phyloP scores from a whole-genome alignment of 2,797 vertebrate genomes.

The Prionace glauca region DNA sequence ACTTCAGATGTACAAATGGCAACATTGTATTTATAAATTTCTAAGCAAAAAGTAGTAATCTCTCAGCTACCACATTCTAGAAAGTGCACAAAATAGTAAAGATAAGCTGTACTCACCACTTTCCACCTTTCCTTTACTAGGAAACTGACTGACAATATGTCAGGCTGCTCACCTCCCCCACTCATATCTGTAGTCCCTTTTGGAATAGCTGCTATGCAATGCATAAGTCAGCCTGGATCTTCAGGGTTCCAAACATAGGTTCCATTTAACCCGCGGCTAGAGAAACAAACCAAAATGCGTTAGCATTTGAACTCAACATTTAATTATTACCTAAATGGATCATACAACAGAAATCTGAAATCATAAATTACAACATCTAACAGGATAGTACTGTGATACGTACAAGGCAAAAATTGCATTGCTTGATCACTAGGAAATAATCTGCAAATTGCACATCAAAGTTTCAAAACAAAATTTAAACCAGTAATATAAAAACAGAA shows the following conservation, averaged over 20 bases:
- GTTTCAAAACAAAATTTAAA: background rate
- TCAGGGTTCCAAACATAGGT: conserved; percentile 54
- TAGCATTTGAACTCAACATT: conserved; percentile 34
- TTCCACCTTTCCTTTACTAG: conserved; percentile 99
- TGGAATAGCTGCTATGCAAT: conserved; percentile 55
- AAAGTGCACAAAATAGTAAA: conserved; percentile 55
- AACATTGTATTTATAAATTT: conserved; percentile 77
- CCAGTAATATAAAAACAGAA: background rate
- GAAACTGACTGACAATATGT: conserved; percentile 86
- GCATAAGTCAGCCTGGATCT: conserved; percentile 51
- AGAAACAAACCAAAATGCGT: conserved; percentile 45
- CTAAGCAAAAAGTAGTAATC: conserved; percentile 63
- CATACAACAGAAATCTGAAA: background rate
- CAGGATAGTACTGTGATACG: conserved; percentile 42
- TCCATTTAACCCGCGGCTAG: conserved; percentile 64
- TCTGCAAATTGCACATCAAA: background rate
- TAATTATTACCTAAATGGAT: conserved; percentile 38
- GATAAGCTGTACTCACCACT: conserved; percentile 73
- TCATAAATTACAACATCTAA: conserved; percentile 47
- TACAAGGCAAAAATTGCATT: background rate
- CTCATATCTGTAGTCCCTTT: conserved; percentile 75
- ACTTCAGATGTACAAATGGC: no score
- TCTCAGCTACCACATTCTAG: conserved; percentile 95
- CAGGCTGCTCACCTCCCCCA: conserved; percentile 82
- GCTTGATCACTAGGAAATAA: background rate